Evolutionary conservation across 2,888 invertebrate species (phyloP), one percentile per base, ranked within the genome.

Genomic region (Eurytoma californica): DNA sequence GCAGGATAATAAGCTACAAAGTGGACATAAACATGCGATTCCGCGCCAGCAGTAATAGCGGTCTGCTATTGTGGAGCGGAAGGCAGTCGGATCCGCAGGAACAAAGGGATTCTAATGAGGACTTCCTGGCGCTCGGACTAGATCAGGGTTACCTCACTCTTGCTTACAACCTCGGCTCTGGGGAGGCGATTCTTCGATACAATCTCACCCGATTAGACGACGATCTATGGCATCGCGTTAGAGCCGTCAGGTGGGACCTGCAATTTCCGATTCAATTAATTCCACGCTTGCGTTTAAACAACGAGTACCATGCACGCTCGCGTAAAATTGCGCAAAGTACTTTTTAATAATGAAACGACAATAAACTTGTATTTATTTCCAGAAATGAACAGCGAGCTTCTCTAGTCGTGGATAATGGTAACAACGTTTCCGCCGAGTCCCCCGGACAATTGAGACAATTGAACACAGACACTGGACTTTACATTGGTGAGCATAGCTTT

Each of bases 11-110:
- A 80, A 96, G 96, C 86, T 95, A 95, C 91, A 95, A 95, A 83
- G 93, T 97, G 84, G 96, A 97, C 90, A 94, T 98, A 87, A 97
- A 97, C 92, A 94, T 98, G 90, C 92, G 96, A 84, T 95, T 98
- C 91, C 94, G 96, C 83, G 94, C 96, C 70, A 93, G 92, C 83
- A 92, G 94, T 2, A 90, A 93, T 39, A 91, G 93, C 86, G 97
- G 97, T 0, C 92, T 98, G 81, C 92, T 98, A 60, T 92, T 97
- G 81, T 97, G 97, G 97, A 95, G 95, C 84, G 97, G 97, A 12
- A 93, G 95, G 69, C 92, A 93, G 85, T 91, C 92, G 72, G 88
- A 90, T 85, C 88, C 87, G 39, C 88, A 87, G 77, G 88, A 89
- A 81, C 88, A 88, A 81, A 91, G 91, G 80, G 93, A 94, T 82